Percentiles rank a stretch among this genome's conserved stretches.
Conservation (phyloP, 2,888 invertebrate genomes). For the Entomobrya multifasciata region DNA sequence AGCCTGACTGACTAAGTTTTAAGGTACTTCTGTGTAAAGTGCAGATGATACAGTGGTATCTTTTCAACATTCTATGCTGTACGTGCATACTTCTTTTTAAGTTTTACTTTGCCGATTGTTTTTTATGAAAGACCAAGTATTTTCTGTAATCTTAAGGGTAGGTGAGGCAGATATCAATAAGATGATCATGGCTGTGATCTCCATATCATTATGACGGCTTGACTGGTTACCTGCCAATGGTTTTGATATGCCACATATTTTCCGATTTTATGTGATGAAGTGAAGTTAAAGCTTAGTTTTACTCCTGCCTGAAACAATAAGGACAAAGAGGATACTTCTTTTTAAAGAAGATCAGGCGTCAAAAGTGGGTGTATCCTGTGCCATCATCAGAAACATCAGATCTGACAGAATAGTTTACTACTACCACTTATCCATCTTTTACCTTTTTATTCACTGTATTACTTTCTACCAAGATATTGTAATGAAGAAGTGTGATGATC, state of each 20-base stretch:
- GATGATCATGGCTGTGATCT: constrained; percentile 1
- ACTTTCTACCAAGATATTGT: too few relatives aligned
- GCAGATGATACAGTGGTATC: background rate
- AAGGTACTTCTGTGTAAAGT: constrained; percentile 11
- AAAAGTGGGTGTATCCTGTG: constrained; percentile 77
- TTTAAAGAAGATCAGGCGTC: constrained; percentile 72
- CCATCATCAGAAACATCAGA: constrained; percentile 61
- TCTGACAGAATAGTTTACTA: constrained; percentile 39
- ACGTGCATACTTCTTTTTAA: background rate
- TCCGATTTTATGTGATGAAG: constrained; percentile 30
- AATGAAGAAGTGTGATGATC: too few relatives aligned
- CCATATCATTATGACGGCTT: constrained; percentile 49
- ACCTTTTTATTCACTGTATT: constrained; percentile 18
- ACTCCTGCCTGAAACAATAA: constrained; percentile 56
- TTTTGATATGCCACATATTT: constrained; percentile 57
- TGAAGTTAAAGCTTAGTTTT: too few relatives aligned
- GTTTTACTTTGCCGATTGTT: background rate
- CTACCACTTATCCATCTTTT: background rate
- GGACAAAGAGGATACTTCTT: constrained; percentile 30
- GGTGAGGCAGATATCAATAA: too few relatives aligned
- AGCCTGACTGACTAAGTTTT: constrained; percentile 2
- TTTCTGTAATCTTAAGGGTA: constrained; percentile 49
- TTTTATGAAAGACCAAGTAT: constrained; percentile 23
- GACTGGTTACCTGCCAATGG: constrained; percentile 46
- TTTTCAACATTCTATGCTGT: too few relatives aligned